Conservation (phyloP, 2,888 invertebrate genomes). For the Cerceris rybyensis region DNA sequence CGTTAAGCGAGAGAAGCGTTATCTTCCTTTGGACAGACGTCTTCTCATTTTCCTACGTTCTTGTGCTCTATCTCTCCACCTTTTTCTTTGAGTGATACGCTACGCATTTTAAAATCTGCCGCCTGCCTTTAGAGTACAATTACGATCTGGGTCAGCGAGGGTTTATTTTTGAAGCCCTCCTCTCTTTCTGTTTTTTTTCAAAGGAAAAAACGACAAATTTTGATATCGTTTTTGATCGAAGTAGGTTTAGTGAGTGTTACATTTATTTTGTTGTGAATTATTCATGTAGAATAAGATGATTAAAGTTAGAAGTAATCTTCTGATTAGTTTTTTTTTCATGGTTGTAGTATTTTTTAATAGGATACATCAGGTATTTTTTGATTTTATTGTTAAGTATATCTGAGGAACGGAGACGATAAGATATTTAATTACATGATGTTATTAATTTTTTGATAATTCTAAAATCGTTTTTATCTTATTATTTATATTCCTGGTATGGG, state of each 20-base stretch:
- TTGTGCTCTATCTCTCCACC: slow-evolving; percentile 9
- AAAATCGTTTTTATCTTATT: too few species aligned
- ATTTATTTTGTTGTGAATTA: too few species aligned
- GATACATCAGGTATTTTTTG: too few species aligned
- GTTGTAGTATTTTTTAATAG: too few species aligned
- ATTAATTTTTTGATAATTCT: too few species aligned
- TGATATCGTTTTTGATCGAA: slow-evolving; percentile 15
- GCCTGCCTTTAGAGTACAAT: slow-evolving; percentile 18
- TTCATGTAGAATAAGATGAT: too few species aligned
- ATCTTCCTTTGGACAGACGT: slow-evolving; percentile 42
- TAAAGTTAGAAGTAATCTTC: too few species aligned
- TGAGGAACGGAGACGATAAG: too few species aligned
- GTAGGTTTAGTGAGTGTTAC: background rate
- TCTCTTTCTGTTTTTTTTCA: background rate
- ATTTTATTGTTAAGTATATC: too few species aligned
- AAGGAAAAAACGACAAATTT: slow-evolving; percentile 1
- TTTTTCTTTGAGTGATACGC: slow-evolving; percentile 19
- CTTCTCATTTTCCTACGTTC: slow-evolving; percentile 39
- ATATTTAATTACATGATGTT: too few species aligned
- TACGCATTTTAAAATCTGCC: slow-evolving; percentile 29
- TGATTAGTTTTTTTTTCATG: too few species aligned
- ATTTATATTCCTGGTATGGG: too few species aligned
- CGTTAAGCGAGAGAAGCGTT: slow-evolving; percentile 42
- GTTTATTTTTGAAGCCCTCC: background rate
- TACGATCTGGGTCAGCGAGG: slow-evolving; percentile 40